Conservation (phyloP, 2,113 vertebrate genomes). For the Callipepla californica region DNA sequence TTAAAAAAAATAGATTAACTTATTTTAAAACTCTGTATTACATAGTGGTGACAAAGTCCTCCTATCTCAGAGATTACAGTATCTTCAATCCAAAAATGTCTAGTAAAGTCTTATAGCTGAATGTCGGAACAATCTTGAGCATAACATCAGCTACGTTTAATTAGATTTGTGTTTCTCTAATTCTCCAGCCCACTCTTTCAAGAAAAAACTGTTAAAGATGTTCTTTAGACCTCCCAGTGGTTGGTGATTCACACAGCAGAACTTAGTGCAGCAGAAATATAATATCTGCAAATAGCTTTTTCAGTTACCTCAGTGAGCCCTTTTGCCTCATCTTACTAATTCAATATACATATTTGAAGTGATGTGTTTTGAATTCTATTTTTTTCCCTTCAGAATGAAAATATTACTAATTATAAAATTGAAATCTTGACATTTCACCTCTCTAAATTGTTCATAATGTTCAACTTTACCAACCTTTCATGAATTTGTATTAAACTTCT, state of each 20-base stretch:
- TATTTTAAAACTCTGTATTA: neutral
- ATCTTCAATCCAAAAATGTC: neutral
- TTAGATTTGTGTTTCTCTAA: constrained; percentile 36
- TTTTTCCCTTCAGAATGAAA: constrained; percentile 2
- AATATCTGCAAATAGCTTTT: constrained; percentile 38
- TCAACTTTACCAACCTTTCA: neutral
- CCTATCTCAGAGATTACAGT: neutral
- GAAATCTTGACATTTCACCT: constrained; percentile 6
- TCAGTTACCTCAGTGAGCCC: neutral
- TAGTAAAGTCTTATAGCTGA: neutral
- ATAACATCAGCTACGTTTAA: constrained; percentile 23
- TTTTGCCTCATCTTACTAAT: constrained; percentile 2
- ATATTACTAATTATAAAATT: neutral
- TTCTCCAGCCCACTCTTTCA: neutral
- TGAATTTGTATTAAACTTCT: constrained; percentile 5
- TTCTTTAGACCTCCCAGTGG: constrained; percentile 10
- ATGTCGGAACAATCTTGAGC: neutral
- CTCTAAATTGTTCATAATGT: neutral
- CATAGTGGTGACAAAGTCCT: neutral
- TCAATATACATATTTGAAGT: constrained; percentile 11
- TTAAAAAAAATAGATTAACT: neutral
- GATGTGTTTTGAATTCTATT: neutral
- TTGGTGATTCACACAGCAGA: constrained; percentile 37
- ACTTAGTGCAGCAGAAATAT: constrained; percentile 9
- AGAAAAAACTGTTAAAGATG: neutral